Base-by-base conservation (phyloP, 2,888 invertebrate genomes). In the Tipula lateralis region DNA sequence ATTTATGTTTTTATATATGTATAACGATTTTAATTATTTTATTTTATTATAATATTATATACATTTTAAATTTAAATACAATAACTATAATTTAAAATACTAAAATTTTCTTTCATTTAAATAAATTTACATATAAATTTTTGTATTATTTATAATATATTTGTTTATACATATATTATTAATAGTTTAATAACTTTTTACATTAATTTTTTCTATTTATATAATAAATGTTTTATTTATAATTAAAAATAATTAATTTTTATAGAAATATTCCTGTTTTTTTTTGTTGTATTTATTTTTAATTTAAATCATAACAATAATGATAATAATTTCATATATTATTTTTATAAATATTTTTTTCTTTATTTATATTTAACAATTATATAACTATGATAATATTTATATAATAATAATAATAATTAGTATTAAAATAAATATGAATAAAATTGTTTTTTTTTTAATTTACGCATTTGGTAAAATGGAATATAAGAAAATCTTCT, bases 11-110 rank as follows among this genome's bases (percentile, higher is more conserved):
- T 24, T 66, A 24, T 66, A 5, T 44, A 2, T 66, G 24, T 24
- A 24, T 66, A 66, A 66, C 66, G 24, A 66, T 66, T 66, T 66
- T 66, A 66, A 66, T 66, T 66, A 66, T 1, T 24, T 44, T n/a
- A n/a, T 66, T 66, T 44, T 44, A 44, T n/a, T n/a, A n/a, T 44
- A 44, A 66, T 66, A n/a, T n/a, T n/a, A 66, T 66, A 66, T 66
- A 66, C 66, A 66, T 24, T 66, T 66, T 66, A 66, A 32, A 66
- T 66, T 66, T 66, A 66, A 66, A 66, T 66, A 66, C 24, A 66
- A 9, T 66, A 9, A 66, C 24, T 66, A 24, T 19, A 66, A 66
- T 9, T 66, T 24, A 66, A 66, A 66, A 66, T 66, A 66, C 66
- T 66, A 24, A 24, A 66, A 66, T 24, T 24, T 66, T 66, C 7